Evolutionary conservation across 2,797 vertebrate species (phyloP), one percentile per base, ranked within the genome.

Genomic region (Sitta carolinensis): DNA sequence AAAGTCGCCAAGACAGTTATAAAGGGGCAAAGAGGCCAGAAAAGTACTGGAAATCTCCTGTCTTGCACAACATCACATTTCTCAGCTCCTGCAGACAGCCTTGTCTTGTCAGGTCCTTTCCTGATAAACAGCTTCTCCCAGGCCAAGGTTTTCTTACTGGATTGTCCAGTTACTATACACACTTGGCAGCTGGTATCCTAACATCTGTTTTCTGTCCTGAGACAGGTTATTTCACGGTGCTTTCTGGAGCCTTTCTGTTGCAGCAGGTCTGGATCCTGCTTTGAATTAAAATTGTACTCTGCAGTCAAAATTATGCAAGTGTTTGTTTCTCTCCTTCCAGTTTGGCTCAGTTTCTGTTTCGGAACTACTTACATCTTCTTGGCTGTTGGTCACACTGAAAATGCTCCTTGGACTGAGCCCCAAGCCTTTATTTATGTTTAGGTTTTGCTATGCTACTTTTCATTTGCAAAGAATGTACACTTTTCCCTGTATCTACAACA

Each of bases 181-280:
- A 78, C 7, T 19, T 76, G 40, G 55, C 27, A 89, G 66, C n/a
- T 86, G 47, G 12, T 68, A n/a, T 32, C 43, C 42, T 63, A 32
- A 17, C 10, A 5, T 27, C 40, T 34, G 7, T 40, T 57, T 81
- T 95, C 32, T 59, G 25, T 76, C 34, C 47, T 4, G 1, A 47
- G 11, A 77, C 0, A 4, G 32, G 15, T 69, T 69, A 57, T 66
- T 70, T 62, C 34, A 66, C 0, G 0, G 32, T 45, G 34, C 18
- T 86, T 84, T 81, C 51, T 79, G 36, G 27, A 43, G 47, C 11
- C 13, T 81, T 55, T 32, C 19, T 86, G 93, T 59, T 43, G 32
- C 50, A 90, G 61, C 5, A 1, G 36, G 12, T 38, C 27, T 59
- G 36, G 17, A 52, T 84, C 47, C 40, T 68, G 3, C 32, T 52